Evolutionary conservation across 2,888 invertebrate species (phyloP).

Genomic region (Orchesellides sinensis): DNA sequence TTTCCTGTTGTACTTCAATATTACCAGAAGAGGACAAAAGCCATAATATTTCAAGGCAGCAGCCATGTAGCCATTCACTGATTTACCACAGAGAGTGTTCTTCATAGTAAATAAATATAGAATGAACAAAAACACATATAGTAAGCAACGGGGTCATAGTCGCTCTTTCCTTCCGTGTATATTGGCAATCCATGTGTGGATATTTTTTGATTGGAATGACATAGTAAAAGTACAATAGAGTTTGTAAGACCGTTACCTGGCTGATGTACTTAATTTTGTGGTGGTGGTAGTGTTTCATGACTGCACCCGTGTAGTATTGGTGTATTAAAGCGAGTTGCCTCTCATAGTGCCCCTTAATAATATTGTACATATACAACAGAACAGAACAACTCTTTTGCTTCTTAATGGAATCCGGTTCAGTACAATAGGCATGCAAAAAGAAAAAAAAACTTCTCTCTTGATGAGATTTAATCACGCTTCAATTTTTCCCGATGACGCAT

Average conservation of each 20-base stretch:
- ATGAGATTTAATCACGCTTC: slow-evolving; percentile 58
- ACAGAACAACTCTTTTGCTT: slow-evolving; percentile 14
- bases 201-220: too few species aligned
- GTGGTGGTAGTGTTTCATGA: too few species aligned
- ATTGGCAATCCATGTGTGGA: too few species aligned
- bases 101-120: too few species aligned
- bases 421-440: not conserved
- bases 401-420: slow-evolving; percentile 45
- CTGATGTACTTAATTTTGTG: too few species aligned
- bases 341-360: slow-evolving; percentile 24
- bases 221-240: too few species aligned
- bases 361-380: too few species aligned
- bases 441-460: not conserved
- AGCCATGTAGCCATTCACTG: not conserved
- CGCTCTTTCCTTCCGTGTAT: too few species aligned
- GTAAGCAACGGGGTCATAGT: slow-evolving; percentile 21
- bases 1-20: slow-evolving; percentile 44
- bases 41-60: slow-evolving; percentile 39
- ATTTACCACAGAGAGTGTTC: too few species aligned
- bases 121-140: too few species aligned
- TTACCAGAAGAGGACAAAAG: slow-evolving; percentile 22
- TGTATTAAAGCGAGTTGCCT: not conserved
- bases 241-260: too few species aligned
- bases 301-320: not conserved
- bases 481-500: slow-evolving; percentile 5